Evolutionary conservation across 2,797 vertebrate species (phyloP).

Genomic region (Crocodylus rhombifer): DNA sequence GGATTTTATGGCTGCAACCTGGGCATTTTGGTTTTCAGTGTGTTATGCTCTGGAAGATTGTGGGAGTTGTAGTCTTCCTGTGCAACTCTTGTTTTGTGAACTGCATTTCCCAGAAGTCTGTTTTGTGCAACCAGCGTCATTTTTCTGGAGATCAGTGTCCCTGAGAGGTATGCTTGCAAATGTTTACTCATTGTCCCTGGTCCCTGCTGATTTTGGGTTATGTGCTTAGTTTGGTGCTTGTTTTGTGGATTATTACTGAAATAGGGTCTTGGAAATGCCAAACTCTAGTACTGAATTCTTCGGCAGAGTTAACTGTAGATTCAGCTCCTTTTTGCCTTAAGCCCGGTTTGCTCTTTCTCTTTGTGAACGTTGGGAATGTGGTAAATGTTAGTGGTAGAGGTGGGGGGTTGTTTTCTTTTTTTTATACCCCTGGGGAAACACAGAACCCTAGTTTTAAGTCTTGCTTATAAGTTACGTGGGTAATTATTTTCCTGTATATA

Average conservation of each 20-base stretch:
- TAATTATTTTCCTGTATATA: neutral
- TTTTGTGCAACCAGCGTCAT: rapidly evolving
- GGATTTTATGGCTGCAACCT: rapidly evolving
- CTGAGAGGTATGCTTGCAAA: neutral
- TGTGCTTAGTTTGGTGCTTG: rapidly evolving
- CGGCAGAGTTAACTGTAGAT: neutral
- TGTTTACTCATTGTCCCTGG: rapidly evolving
- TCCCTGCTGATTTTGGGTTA: rapidly evolving
- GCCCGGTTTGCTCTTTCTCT: neutral
- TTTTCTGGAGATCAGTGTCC: rapidly evolving
- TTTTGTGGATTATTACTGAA: neutral
- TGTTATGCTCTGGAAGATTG: neutral
- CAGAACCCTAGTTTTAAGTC: neutral
- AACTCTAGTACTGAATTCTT: no score
- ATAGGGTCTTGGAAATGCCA: rapidly evolving
- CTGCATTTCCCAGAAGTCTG: conserved; percentile 75
- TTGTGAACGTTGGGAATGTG: neutral
- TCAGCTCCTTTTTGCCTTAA: rapidly evolving
- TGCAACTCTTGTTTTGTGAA: rapidly evolving
- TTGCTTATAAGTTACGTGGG: neutral
- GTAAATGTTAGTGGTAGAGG: neutral
- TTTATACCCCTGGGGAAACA: neutral
- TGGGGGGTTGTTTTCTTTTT: neutral
- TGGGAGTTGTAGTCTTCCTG: conserved; percentile 74
- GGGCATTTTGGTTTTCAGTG: neutral